phyloP scores from a whole-genome alignment of 2,888 invertebrate genomes.

The Meta bourneti region DNA sequence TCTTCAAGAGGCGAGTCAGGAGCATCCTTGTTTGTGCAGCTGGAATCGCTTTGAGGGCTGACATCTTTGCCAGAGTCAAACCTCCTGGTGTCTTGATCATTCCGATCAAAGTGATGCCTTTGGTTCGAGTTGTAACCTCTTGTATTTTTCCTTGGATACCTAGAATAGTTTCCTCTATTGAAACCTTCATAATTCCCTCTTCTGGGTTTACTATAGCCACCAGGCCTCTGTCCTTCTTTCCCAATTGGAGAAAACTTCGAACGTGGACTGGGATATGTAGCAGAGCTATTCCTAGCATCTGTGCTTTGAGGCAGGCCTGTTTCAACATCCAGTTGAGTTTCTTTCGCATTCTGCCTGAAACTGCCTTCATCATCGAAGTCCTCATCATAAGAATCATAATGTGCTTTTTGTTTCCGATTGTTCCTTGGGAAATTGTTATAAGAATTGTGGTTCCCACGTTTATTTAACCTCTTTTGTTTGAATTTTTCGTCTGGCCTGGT shows the following conservation, averaged over 20 bases:
- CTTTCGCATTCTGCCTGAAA: too few species aligned
- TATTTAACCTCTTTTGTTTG: neutral
- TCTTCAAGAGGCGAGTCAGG: neutral
- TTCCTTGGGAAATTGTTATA: neutral
- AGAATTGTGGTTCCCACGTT: neutral
- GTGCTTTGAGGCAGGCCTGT: neutral
- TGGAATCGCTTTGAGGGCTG: neutral
- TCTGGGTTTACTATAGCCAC: neutral
- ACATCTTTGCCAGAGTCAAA: neutral
- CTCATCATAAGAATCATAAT: neutral
- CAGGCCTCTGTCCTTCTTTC: neutral
- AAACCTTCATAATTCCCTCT: neutral
- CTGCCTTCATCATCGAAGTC: neutral
- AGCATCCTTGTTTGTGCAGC: neutral
- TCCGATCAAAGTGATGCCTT: neutral
- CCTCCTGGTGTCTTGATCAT: neutral
- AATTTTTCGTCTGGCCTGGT: neutral
- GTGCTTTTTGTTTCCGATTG: neutral
- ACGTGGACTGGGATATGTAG: neutral
- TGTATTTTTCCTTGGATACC: neutral
- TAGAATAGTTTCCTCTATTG: constrained; percentile 10
- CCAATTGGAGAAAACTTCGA: neutral
- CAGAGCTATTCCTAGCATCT: constrained; percentile 18
- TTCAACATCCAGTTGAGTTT: neutral
- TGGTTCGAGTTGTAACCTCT: constrained; percentile 3